Conservation (phyloP, 2,797 vertebrate genomes). For the Ctenopoma multispine region DNA sequence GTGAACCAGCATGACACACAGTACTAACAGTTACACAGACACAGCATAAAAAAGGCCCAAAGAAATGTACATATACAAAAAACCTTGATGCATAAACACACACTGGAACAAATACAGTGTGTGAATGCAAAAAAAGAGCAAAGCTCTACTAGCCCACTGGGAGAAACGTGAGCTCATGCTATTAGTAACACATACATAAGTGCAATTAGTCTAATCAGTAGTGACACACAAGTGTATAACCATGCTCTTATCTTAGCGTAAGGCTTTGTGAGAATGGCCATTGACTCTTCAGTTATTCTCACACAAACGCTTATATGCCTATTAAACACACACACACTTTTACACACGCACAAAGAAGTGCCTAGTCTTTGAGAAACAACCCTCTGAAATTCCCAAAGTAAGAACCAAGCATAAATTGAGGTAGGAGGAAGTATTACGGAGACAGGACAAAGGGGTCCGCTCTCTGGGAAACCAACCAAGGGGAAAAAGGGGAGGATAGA, state of each 20-base stretch:
- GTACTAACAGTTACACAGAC: slow-evolving; percentile 33
- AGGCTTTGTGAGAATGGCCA: slow-evolving; percentile 73
- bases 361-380: slow-evolving; percentile 48
- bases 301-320: slow-evolving; percentile 35
- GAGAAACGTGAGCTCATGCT: slow-evolving; percentile 67
- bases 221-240: slow-evolving; percentile 64
- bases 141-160: slow-evolving; percentile 53
- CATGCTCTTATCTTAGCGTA: slow-evolving; percentile 68
- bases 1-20: slow-evolving; percentile 30
- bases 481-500: slow-evolving; percentile 62
- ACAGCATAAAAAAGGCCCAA: slow-evolving; percentile 24
- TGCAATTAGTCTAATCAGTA: slow-evolving; percentile 60
- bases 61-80: slow-evolving; percentile 50
- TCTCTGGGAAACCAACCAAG: slow-evolving; percentile 53
- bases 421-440: slow-evolving; percentile 46
- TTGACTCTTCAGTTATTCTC: slow-evolving; percentile 43
- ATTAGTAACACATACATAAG: slow-evolving; percentile 65
- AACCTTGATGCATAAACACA: slow-evolving; percentile 36
- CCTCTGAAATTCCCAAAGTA: slow-evolving; percentile 51
- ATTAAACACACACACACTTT: slow-evolving; percentile 13
- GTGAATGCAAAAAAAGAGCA: slow-evolving; percentile 49
- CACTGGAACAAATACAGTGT: slow-evolving; percentile 44
- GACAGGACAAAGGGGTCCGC: slow-evolving; percentile 35
- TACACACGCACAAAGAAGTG: slow-evolving; percentile 47
- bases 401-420: slow-evolving; percentile 57